Conservation (phyloP, 2,113 vertebrate species). For the Perognathus longimembris region DNA sequence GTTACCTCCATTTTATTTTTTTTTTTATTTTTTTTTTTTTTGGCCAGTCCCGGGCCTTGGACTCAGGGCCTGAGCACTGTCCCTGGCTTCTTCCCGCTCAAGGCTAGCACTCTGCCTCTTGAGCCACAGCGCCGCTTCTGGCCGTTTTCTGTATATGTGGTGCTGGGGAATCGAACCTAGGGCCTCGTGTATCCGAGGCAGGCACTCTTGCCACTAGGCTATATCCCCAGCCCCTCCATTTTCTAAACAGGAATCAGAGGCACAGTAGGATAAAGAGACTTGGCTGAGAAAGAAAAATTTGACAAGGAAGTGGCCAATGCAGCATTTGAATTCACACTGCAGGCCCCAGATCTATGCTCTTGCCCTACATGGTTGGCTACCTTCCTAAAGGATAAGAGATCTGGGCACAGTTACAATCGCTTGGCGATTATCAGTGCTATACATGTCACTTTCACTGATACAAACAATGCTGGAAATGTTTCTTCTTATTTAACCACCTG, state of each 20-base stretch:
- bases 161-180: too few relatives aligned
- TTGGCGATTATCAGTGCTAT: neutral
- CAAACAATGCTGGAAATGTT: neutral
- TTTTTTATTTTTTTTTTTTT: too few relatives aligned
- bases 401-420: neutral
- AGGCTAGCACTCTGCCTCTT: too few relatives aligned
- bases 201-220: too few relatives aligned
- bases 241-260: neutral
- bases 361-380: neutral
- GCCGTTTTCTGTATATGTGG: too few relatives aligned
- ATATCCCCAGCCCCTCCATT: too few relatives aligned
- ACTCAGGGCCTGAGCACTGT: too few relatives aligned
- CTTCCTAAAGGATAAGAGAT: neutral
- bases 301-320: neutral
- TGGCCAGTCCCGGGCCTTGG: too few relatives aligned
- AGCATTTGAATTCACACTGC: neutral
- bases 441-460: neutral
- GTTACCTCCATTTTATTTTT: neutral
- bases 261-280: neutral
- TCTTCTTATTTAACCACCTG: conserved; percentile 15
- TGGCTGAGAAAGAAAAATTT: neutral
- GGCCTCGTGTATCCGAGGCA: too few relatives aligned
- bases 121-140: too few relatives aligned
- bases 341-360: neutral
- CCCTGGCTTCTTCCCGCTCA: too few relatives aligned